Evolutionary conservation across 2,797 vertebrate species (phyloP), one percentile per base, ranked within the genome.

Genomic region (Sylvia borin): DNA sequence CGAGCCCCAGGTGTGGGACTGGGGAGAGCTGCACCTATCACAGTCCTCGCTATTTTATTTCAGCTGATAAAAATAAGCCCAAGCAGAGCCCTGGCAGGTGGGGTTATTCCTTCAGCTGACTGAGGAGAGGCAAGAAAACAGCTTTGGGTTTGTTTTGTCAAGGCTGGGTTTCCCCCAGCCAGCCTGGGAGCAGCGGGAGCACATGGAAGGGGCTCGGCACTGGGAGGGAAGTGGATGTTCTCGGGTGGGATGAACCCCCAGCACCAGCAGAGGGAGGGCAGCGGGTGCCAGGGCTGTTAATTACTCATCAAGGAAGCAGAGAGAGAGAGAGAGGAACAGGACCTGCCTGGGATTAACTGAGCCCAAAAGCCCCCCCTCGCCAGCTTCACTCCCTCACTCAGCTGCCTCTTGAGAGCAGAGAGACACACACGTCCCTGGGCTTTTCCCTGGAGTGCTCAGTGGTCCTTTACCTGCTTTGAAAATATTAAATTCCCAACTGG

Each of bases 151-250:
- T 76, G 11, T 53, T 81, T 81, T 82, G 22, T 29, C 48, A 22
- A 1, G 0, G 0, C 18, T 43, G 26, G 58, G n/a, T 65, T 43
- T 27, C n/a, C 53, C 81, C 32, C 38, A 73, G 61, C 29, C 5
- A 60, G 6, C 16, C 74, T 27, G 1, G 8, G 72, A 43, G 72
- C 83, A 75, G 79, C 25, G 0, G 79, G 85, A 78, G 72, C 50
- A 1, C 68, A 32, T 0, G 2, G 76, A 36, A 48, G 32, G 72
- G 64, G 64, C 74, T 90, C 0, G 0, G 55, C 0, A 0, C 48
- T 7, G 57, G 48, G 31, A 57, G 34, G 64, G 67, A 40, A 76
- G 20, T 0, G 3, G 68, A 40, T 76, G 72, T 60, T 72, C 84
- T 6, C 3, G 8, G 13, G 38, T 13, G 65, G 38, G 73, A 74